These are phyloP conservation scores for Myiothlypis chrysogaster DNA, from an alignment of 2,797 vertebrate species.

Conservation along the genomic window DNA sequence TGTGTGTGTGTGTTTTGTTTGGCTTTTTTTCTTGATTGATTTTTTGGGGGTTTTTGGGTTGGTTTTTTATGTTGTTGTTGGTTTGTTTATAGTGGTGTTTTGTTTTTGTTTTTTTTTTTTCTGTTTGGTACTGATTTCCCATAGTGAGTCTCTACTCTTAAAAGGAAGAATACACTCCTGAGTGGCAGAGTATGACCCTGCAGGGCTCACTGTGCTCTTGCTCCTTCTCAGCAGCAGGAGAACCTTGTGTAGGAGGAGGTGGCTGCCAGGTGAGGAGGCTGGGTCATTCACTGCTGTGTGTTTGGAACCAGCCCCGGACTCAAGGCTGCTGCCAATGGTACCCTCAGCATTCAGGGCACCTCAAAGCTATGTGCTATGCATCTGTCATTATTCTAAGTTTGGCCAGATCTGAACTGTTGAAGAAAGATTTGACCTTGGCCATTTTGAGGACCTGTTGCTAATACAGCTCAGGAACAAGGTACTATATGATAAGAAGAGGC, in stretches of 20 bases:
- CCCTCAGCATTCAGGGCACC: background rate
- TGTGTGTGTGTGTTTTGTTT: background rate
- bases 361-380: background rate
- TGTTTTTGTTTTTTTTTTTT: background rate
- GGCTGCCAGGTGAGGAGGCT: background rate
- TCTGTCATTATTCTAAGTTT: background rate
- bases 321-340: background rate
- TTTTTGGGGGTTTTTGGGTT: background rate
- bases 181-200: rapidly evolving
- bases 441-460: background rate
- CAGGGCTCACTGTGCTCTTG: background rate
- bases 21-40: background rate
- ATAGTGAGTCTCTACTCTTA: background rate
- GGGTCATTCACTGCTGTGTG: rapidly evolving
- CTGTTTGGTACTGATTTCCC: background rate
- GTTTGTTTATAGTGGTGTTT: too few species aligned
- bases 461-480: background rate
- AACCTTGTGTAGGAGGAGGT: background rate
- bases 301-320: rapidly evolving
- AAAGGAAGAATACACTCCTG: background rate
- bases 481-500: background rate
- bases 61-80: too few species aligned
- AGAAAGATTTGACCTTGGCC: background rate
- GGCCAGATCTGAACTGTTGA: background rate
- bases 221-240: background rate